These are phyloP conservation scores for Bovichtus diacanthus DNA, from an alignment of 2,797 vertebrate species.

Conservation along the genomic window DNA sequence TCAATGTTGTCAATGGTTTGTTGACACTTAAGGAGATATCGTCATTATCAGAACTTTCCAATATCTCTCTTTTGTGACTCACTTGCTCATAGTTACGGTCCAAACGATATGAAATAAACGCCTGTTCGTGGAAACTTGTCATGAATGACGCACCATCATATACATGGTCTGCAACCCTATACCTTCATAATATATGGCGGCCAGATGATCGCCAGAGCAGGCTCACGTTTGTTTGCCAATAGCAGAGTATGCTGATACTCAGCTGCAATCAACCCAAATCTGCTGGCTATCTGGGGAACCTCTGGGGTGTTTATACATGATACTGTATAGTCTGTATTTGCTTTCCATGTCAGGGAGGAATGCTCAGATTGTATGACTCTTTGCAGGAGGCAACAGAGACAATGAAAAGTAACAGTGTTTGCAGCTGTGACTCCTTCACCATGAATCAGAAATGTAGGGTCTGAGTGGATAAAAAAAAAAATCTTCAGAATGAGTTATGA, in stretches of 20 bases:
- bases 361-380: constrained; percentile 20
- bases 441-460: constrained; percentile 3
- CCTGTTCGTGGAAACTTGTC: background rate
- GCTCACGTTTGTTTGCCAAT: background rate
- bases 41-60: background rate
- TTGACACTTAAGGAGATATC: background rate
- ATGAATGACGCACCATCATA: background rate
- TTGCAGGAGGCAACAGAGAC: constrained; percentile 28
- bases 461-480: background rate
- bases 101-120: background rate
- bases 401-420: constrained; percentile 25
- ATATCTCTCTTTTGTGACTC: too few species aligned
- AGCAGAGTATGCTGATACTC: background rate
- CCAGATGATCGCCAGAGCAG: background rate
- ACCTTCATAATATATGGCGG: background rate
- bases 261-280: background rate
- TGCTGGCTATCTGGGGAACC: background rate
- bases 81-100: background rate
- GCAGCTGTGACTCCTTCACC: constrained; percentile 24
- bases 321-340: constrained; percentile 3
- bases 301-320: constrained; percentile 2
- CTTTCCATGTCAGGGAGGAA: constrained; percentile 17
- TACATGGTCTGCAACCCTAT: background rate
- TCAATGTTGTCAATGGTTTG: background rate
- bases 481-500: constrained; percentile 20